Percentiles rank a stretch among this genome's conserved stretches.
Evolutionary conservation across 30 jellyfish, hydroid and myxozoan genomes (phyloP).

Genomic region (Clytia hemisphaerica): DNA sequence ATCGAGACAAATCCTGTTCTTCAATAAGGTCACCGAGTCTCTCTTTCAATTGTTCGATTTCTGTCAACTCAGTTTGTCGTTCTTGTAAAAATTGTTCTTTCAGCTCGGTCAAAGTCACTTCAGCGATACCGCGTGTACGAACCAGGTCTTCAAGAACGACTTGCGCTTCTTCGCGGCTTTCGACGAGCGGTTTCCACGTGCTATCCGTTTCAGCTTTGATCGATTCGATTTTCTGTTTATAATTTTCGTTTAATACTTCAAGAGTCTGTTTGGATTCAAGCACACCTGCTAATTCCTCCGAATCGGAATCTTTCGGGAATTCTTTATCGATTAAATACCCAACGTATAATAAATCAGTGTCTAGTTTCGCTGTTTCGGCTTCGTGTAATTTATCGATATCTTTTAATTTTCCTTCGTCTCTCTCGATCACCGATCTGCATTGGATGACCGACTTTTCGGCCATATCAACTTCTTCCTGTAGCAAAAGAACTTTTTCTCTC

Average conservation of each 20-base stretch:
- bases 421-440: conserved; percentile 45
- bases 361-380: conserved; percentile 69
- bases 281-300: conserved; percentile 26
- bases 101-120: conserved; percentile 70
- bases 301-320: conserved; percentile 33
- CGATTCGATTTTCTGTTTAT: conserved; percentile 51
- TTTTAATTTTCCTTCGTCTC: conserved; percentile 54
- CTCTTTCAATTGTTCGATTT: conserved; percentile 60
- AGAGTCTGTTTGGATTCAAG: conserved; percentile 48
- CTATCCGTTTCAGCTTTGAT: conserved; percentile 41
- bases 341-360: conserved; percentile 69
- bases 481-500: conserved; percentile 58
- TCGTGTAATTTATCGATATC: conserved; percentile 64
- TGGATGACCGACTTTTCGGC: conserved; percentile 77
- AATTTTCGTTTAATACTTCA: conserved; percentile 52
- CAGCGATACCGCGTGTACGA: conserved; percentile 84
- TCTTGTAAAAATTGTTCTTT: conserved; percentile 69
- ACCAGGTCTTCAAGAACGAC: conserved; percentile 84
- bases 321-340: conserved; percentile 83
- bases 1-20: conserved; percentile 51
- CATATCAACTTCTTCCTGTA: conserved; percentile 77
- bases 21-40: conserved; percentile 75
- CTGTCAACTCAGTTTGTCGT: conserved; percentile 56
- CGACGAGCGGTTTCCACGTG: conserved; percentile 56
- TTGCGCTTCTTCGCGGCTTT: conserved; percentile 73